Percentiles rank a stretch among this genome's conserved stretches.
Evolutionary conservation across 2,113 vertebrate species (phyloP).

Genomic region (Cromileptes altivelis): DNA sequence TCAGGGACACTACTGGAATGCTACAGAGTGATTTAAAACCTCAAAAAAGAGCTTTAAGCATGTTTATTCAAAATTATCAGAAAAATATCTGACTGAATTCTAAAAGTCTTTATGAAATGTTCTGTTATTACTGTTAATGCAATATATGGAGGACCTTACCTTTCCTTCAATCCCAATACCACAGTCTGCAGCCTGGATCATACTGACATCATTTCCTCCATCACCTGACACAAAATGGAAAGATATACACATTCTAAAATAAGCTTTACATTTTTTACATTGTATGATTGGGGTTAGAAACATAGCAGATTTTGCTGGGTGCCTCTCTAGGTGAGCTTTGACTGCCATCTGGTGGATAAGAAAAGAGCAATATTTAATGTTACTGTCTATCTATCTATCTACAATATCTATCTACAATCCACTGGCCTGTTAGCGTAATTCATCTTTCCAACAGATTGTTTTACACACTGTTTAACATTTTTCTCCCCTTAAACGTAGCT

Average conservation of each 20-base stretch:
- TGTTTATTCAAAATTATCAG: not conserved
- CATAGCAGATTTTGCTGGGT: not conserved
- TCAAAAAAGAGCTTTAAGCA: not conserved
- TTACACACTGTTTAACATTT: not conserved
- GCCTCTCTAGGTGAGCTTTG: not conserved
- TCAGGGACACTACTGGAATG: too few relatives aligned
- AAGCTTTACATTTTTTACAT: not conserved
- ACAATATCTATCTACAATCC: too few relatives aligned
- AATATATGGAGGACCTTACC: slow-evolving; percentile 81
- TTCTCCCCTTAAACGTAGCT: not conserved
- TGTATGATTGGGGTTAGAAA: not conserved
- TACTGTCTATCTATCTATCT: too few relatives aligned
- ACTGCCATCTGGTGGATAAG: slow-evolving; percentile 74
- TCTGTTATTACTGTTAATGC: not conserved
- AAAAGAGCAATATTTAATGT: not conserved
- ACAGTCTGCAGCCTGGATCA: slow-evolving; percentile 99
- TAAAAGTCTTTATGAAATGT: not conserved
- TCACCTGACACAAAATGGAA: slow-evolving; percentile 85
- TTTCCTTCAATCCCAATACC: slow-evolving; percentile 99
- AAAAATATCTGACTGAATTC: not conserved
- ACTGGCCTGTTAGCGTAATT: not conserved
- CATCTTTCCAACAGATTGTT: not conserved
- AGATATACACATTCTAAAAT: not conserved
- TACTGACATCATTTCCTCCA: slow-evolving; percentile 98
- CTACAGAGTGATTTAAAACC: too few relatives aligned